Evolutionary conservation across 1,140 invertebrate genomes (phyloP).

Genomic region (Proales similis): DNA sequence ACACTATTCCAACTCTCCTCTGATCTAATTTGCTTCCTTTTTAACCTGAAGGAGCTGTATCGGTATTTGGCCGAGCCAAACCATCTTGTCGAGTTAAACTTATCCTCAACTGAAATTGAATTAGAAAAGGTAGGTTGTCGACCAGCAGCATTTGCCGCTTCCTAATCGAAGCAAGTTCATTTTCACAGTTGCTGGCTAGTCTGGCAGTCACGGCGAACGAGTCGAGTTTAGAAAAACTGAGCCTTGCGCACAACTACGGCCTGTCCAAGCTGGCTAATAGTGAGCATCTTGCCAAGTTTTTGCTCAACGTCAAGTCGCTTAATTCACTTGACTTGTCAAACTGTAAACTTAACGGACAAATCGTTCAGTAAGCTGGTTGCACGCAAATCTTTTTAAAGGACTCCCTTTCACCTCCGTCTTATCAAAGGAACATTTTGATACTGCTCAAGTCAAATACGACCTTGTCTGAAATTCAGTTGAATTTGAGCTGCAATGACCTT

Average conservation of each 20-base stretch:
- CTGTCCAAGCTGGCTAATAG: slow-evolving; percentile 4
- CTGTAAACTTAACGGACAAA: neutral
- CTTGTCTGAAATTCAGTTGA: slow-evolving; percentile 4
- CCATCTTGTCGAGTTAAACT: slow-evolving; percentile 27
- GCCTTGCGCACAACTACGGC: slow-evolving; percentile 1
- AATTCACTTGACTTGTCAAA: slow-evolving; percentile 3
- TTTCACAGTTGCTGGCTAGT: too few relatives aligned
- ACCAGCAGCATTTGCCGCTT: slow-evolving; percentile 14
- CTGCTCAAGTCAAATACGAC: neutral
- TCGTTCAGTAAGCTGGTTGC: slow-evolving; percentile 12
- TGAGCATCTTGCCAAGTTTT: slow-evolving; percentile 35
- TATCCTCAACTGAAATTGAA: slow-evolving; percentile 17
- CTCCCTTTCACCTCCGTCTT: neutral
- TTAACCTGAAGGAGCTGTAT: slow-evolving; percentile 18
- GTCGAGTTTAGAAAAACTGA: slow-evolving; percentile 9
- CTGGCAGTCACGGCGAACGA: too few relatives aligned
- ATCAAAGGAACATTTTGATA: neutral
- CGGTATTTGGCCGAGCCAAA: slow-evolving; percentile 32
- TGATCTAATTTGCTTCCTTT: too few relatives aligned
- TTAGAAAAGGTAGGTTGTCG: slow-evolving; percentile 10
- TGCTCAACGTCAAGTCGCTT: slow-evolving; percentile 9
- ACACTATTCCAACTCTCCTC: too few relatives aligned
- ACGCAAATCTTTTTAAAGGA: neutral
- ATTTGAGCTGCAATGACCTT: slow-evolving; percentile 22
- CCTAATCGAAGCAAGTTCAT: too few relatives aligned